A percentile compares a stretch with the other conserved stretches of the same genome.
These are phyloP conservation scores for Lophura nycthemera DNA, from an alignment of 2,113 vertebrate genomes.

Conservation along the genomic window DNA sequence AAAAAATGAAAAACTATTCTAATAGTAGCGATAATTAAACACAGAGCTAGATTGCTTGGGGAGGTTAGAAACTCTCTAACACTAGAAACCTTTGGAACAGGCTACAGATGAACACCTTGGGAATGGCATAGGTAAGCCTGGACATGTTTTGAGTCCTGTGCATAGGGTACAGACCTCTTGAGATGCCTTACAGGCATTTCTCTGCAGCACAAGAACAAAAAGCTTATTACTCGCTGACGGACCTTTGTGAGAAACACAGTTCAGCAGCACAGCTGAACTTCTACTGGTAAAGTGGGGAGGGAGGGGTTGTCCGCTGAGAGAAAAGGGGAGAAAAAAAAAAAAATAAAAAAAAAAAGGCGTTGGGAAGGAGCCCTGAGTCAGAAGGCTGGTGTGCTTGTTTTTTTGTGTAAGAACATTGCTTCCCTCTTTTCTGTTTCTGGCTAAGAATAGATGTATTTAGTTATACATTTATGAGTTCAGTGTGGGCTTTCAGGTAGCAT, in stretches of 20 bases:
- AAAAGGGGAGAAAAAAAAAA: not conserved
- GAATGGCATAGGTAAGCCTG: not conserved
- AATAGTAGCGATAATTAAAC: not conserved
- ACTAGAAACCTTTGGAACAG: not conserved
- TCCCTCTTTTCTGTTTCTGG: not conserved
- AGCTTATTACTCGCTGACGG: not conserved
- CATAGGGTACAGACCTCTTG: not conserved
- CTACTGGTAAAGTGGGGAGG: not conserved
- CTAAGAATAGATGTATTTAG: not conserved
- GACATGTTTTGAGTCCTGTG: not conserved
- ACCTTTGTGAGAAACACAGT: not conserved
- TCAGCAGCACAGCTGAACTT: not conserved
- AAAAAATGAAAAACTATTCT: not conserved
- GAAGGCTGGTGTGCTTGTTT: not conserved
- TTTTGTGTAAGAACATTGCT: not conserved
- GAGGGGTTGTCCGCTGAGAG: not conserved
- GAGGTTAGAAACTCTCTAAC: not conserved
- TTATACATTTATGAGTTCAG: not conserved
- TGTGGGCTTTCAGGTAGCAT: not conserved
- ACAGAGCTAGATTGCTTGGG: not conserved
- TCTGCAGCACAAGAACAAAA: not conserved
- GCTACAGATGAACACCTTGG: not conserved
- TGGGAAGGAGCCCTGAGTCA: not conserved
- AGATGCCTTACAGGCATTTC: fast-evolving
- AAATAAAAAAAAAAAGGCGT: not conserved